phyloP scores from a whole-genome alignment of 2,888 invertebrate species.

The Andrena marginata region DNA sequence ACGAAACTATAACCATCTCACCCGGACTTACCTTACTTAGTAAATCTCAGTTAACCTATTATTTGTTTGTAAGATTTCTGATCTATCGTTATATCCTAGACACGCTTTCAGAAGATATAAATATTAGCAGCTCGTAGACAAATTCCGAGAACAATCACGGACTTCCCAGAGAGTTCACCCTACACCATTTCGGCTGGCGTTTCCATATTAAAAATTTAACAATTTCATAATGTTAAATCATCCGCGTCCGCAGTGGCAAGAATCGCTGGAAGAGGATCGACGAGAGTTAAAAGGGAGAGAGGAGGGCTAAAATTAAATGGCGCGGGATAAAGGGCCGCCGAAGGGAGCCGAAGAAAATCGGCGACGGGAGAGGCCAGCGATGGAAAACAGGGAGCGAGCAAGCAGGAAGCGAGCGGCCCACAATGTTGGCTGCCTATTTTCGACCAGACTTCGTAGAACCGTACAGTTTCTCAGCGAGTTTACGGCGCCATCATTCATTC shows the following conservation, averaged over 20 bases:
- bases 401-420: constrained; percentile 67
- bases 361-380: constrained; percentile 19
- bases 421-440: constrained; percentile 74
- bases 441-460: constrained; percentile 73
- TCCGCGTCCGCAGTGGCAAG: background rate
- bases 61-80: no score
- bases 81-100: no score
- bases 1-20: no score
- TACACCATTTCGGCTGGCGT: no score
- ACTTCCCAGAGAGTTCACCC: no score
- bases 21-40: no score
- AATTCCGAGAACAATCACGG: no score
- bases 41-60: no score
- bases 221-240: no score
- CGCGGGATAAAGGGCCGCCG: background rate
- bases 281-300: background rate
- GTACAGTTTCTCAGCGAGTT: constrained; percentile 71
- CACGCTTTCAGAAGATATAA: no score
- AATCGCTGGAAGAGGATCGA: background rate
- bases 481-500: constrained; percentile 73
- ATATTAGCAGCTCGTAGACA: no score
- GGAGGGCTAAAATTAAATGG: constrained; percentile 9
- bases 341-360: constrained; percentile 22
- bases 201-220: no score
- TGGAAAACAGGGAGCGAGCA: constrained; percentile 63